Evolutionary conservation across 1,140 invertebrate species (phyloP).

Genomic region (Neodiprion pinetum): DNA sequence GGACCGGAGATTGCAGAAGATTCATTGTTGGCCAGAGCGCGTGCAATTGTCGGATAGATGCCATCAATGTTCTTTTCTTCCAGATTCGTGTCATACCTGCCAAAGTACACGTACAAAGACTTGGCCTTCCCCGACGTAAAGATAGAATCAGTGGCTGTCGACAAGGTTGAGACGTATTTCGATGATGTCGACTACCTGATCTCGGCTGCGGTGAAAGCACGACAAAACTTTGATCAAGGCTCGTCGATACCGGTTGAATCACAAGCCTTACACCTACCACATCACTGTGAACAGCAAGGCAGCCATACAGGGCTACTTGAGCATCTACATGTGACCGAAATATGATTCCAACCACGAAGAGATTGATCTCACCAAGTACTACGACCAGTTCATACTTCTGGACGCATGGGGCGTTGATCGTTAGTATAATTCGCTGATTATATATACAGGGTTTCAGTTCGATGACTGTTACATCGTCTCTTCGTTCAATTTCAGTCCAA

Average conservation of each 20-base stretch:
- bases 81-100: conserved; percentile 52
- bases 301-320: conserved; percentile 55
- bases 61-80: neutral
- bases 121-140: too few species aligned
- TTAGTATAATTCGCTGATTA: conserved; percentile 34
- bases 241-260: conserved; percentile 65
- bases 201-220: conserved; percentile 55
- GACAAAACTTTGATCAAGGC: conserved; percentile 53
- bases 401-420: conserved; percentile 57
- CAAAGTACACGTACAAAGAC: conserved; percentile 42
- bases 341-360: conserved; percentile 46
- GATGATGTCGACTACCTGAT: conserved; percentile 55
- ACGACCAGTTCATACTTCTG: conserved; percentile 57
- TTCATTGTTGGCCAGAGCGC: neutral
- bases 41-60: too few species aligned
- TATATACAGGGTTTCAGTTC: conserved; percentile 10
- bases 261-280: conserved; percentile 70
- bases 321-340: conserved; percentile 57
- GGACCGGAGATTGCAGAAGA: neutral
- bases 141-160: too few species aligned
- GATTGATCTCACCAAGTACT: conserved; percentile 42
- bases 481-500: conserved; percentile 48
- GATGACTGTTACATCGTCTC: conserved; percentile 12
- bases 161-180: conserved; percentile 33
- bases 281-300: conserved; percentile 61